Percentiles rank a stretch among this genome's conserved stretches.
These are phyloP conservation scores for Scartelaos histophorus DNA, from an alignment of 2,113 vertebrate species.

Conservation along the genomic window DNA sequence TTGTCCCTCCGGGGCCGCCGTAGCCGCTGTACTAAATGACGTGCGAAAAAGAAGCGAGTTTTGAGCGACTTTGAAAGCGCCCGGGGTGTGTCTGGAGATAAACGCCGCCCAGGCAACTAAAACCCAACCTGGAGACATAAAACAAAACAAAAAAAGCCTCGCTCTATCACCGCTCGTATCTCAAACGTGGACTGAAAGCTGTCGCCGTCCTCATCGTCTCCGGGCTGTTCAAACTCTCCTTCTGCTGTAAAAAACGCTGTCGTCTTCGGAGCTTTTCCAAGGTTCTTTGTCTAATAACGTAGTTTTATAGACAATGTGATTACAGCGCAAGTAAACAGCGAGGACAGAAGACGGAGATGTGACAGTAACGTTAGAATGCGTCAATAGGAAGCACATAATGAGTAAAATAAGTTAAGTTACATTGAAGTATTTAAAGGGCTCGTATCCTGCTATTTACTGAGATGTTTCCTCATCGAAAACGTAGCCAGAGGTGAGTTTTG, in stretches of 20 bases:
- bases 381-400: no score
- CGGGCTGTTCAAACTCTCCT: background rate
- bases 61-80: slow-evolving; percentile 14
- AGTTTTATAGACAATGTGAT: background rate
- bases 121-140: slow-evolving; percentile 18
- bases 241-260: background rate
- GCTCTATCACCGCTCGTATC: slow-evolving; percentile 4
- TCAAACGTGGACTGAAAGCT: slow-evolving; percentile 20
- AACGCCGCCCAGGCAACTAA: background rate
- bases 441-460: no score
- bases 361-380: no score
- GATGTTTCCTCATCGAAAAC: no score
- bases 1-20: background rate
- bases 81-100: background rate
- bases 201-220: background rate
- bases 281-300: slow-evolving; percentile 44
- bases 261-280: slow-evolving; percentile 25
- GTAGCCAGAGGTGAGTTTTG: no score
- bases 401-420: no score
- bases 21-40: slow-evolving; percentile 15
- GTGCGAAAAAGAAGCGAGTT: slow-evolving; percentile 20
- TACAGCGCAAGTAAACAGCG: background rate
- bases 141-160: background rate
- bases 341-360: background rate
- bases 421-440: no score